Evolutionary conservation across 2,797 vertebrate genomes (phyloP).

Genomic region (Mus minutoides): DNA sequence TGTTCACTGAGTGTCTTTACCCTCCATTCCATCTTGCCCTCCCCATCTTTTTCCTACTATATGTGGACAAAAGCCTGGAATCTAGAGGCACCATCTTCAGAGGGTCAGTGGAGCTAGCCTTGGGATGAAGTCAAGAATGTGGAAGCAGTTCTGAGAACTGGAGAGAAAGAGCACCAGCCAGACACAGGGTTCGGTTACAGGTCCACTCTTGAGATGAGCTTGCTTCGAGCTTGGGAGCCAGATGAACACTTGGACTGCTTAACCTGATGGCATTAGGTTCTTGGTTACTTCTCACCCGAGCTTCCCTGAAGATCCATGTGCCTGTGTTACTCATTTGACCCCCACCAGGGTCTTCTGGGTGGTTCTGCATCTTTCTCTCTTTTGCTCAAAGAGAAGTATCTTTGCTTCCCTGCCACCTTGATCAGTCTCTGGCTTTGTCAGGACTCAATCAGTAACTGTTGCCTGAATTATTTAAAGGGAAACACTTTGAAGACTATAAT

Average conservation of each 20-base stretch:
- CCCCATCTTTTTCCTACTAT: background rate
- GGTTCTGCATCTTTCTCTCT: background rate
- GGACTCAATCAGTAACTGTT: background rate
- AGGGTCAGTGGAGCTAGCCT: background rate
- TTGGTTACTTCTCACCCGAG: background rate
- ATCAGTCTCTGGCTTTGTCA: background rate
- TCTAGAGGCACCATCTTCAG: background rate
- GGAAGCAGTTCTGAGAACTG: background rate
- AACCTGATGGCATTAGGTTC: background rate
- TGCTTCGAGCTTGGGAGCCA: background rate
- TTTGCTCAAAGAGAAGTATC: background rate
- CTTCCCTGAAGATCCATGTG: background rate
- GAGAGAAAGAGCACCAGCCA: background rate
- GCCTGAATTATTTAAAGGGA: background rate
- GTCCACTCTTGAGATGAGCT: background rate
- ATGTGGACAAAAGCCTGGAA: background rate
- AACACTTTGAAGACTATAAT: background rate
- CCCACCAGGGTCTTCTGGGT: background rate
- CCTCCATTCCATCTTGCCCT: background rate
- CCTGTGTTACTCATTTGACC: background rate
- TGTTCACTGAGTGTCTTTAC: background rate
- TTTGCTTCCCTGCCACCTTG: background rate
- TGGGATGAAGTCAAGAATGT: background rate
- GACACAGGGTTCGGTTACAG: background rate
- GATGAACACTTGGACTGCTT: background rate